phyloP scores from a whole-genome alignment of 2,888 invertebrate genomes.

The Xylota segnis region DNA sequence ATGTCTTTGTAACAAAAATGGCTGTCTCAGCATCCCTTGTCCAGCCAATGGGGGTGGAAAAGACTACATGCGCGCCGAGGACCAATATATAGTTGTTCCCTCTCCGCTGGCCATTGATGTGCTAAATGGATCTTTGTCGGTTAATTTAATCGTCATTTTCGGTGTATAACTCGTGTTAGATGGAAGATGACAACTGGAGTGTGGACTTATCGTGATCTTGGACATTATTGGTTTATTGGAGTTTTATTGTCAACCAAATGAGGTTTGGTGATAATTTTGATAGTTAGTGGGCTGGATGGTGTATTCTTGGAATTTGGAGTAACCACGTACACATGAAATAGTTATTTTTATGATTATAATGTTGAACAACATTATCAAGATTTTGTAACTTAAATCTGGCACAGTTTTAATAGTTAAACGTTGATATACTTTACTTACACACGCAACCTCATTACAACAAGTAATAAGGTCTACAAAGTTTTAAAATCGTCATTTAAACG shows the following conservation, averaged over 20 bases:
- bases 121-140: constrained; percentile 57
- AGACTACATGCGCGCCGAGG: constrained; percentile 55
- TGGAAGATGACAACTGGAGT: constrained; percentile 15
- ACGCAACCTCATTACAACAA: too few relatives aligned
- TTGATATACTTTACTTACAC: too few relatives aligned
- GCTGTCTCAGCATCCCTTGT: constrained; percentile 65
- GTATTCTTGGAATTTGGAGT: constrained; percentile 5
- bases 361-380: too few relatives aligned
- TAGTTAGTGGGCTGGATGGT: not conserved
- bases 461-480: too few relatives aligned
- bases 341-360: too few relatives aligned
- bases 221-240: constrained; percentile 23
- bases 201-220: constrained; percentile 36
- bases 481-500: too few relatives aligned
- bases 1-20: constrained; percentile 60
- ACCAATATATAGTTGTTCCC: not conserved
- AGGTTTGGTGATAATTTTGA: not conserved
- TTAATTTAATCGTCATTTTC: constrained; percentile 51
- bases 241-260: constrained; percentile 38
- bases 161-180: constrained; percentile 31
- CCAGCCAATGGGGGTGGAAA: constrained; percentile 46
- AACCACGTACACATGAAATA: not conserved
- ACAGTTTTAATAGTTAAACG: too few relatives aligned
- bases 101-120: constrained; percentile 48
- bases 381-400: too few relatives aligned